Base-by-base conservation (phyloP, 1,140 invertebrate genomes). In the Battus philenor region DNA sequence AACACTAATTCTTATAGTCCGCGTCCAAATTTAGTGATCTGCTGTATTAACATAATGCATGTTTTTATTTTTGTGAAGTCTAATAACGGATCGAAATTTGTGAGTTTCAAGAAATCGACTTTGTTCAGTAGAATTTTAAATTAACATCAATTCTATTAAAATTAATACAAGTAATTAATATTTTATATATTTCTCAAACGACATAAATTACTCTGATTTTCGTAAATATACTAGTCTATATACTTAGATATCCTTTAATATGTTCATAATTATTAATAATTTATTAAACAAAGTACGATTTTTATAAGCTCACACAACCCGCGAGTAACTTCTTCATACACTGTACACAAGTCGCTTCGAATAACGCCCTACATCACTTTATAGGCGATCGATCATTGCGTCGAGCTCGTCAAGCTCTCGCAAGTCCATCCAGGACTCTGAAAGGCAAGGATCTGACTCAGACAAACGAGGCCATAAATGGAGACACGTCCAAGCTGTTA, bases 401-500 rank as follows among this genome's bases (percentile, higher is more conserved):
- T 81, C 75, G 74, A 74, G 75, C 68, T 84, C 81, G 50, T 76
- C 82, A 64, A 79, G 78, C 64, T 74, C 76, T 61, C 76, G 65
- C 59, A 80, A 64, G 65, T 69, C 75, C 65, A 43, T 63, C 47
- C 62, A 54, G 61, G 72, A 75, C 55, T 44, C 59, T 46, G 71
- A 71, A 59, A 62, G 60, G 61, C 69, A 65, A 32, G 68, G 59
- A 46, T 77, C 75, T 47, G 74, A 86, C 50, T 59, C 79, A 54
- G 86, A 90, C 72, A 88, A 89, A 76, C 90, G 91, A 50, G 90
- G 91, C 66, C 92, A 93, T 87, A 93, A 92, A 72, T 95, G 93
- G 93, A 92, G 91, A 85, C 94, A 94, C 86, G 88, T 95, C 50
- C 89, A 92, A 69, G 93, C 93, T 59, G 93, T 94, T 62, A 93